Conservation (phyloP, 1,140 invertebrate species). For the Drosophila ohnishii region DNA sequence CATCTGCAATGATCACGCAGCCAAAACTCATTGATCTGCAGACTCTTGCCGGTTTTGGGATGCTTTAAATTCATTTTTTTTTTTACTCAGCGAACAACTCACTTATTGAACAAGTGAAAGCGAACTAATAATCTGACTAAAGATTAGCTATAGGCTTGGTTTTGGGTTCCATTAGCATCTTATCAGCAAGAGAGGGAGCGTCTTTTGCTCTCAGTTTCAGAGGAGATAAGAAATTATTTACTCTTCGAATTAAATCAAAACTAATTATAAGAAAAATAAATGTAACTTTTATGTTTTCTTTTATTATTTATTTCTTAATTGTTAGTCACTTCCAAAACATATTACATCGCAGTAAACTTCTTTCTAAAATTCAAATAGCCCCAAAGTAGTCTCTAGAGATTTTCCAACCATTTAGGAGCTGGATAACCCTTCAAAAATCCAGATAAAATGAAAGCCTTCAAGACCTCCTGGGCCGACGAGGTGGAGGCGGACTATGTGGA, state of each 20-base stretch:
- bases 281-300: background rate
- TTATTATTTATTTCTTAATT: background rate
- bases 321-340: background rate
- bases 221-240: conserved; percentile 8
- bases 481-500: conserved; percentile 92
- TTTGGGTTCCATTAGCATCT: background rate
- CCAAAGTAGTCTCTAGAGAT: too few species aligned
- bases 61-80: conserved; percentile 49
- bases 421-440: background rate
- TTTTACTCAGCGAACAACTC: background rate
- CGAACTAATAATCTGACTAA: conserved; percentile 1
- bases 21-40: conserved; percentile 69
- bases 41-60: conserved; percentile 26
- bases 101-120: conserved; percentile 1
- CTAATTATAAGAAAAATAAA: background rate
- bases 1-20: conserved; percentile 79
- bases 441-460: conserved; percentile 85
- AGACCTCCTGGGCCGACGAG: conserved; percentile 96
- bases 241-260: background rate
- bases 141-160: background rate
- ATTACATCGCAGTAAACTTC: background rate
- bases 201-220: background rate
- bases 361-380: background rate
- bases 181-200: conserved; percentile 7
- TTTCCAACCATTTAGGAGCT: background rate